Evolutionary conservation across 2,888 invertebrate species (phyloP).

Genomic region (Acrocyrtus sp.): DNA sequence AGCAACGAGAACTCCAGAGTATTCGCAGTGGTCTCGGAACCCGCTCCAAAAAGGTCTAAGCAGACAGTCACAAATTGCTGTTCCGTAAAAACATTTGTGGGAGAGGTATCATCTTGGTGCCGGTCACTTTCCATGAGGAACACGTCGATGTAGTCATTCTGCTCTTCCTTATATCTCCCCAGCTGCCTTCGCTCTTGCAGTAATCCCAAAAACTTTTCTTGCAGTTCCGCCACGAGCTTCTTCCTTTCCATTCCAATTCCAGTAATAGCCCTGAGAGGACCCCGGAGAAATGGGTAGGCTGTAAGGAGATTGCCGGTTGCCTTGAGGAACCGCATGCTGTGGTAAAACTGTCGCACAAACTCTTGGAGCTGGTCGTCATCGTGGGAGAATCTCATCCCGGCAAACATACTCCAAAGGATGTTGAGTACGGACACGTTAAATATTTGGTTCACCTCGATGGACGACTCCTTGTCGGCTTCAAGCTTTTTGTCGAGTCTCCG

Average conservation of each 20-base stretch:
- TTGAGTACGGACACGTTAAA: constrained; percentile 62
- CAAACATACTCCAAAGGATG: constrained; percentile 61
- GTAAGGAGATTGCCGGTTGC: constrained; percentile 45
- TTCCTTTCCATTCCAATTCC: constrained; percentile 29
- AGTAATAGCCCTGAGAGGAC: constrained; percentile 37
- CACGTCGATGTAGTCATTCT: constrained; percentile 58
- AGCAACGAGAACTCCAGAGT: constrained; percentile 62
- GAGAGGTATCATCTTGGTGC: constrained; percentile 24
- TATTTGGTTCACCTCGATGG: constrained; percentile 43
- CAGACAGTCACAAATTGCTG: constrained; percentile 53
- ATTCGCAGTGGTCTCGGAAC: constrained; percentile 62
- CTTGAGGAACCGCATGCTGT: constrained; percentile 43
- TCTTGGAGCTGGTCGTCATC: constrained; percentile 54
- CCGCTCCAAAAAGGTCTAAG: constrained; percentile 57
- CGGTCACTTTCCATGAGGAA: constrained; percentile 58
- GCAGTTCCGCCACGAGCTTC: constrained; percentile 38
- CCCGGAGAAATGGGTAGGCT: constrained; percentile 51
- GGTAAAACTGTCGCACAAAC: constrained; percentile 45
- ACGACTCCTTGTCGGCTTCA: constrained; percentile 3
- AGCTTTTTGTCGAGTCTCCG: constrained; percentile 32
- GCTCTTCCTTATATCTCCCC: constrained; percentile 53
- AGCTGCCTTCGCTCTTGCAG: constrained; percentile 39
- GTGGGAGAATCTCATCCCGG: constrained; percentile 53
- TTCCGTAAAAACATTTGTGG: constrained; percentile 46
- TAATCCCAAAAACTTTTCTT: constrained; percentile 46